Evolutionary conservation across 2,888 invertebrate species (phyloP), one percentile per base, ranked within the genome.

Genomic region (Lycaena phlaeas): DNA sequence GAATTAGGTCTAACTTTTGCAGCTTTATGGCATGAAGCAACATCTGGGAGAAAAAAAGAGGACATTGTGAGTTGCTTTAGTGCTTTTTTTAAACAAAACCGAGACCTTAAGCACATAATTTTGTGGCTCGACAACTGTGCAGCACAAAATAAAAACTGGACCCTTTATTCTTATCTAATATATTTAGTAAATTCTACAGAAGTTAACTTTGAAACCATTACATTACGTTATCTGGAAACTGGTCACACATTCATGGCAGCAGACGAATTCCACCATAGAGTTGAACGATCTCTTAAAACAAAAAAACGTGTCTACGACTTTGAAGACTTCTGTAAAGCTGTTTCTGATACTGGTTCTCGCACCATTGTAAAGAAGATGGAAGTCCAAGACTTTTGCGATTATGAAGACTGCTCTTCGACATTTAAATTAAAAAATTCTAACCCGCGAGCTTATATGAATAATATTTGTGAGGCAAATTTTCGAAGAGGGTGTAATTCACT

Each of bases 201-300:
- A 38, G 43, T 45, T 27, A 40, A 17, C 11, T 42, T 40, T 40
- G 47, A 42, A 42, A 30, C 9, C n/a, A 44, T 44, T 29, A 40
- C 38, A 27, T 40, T 48, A 22, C 40, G 40, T n/a, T 48, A 45
- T 22, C 38, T 48, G 4, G 43, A 48, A 18, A 41, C 40, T 41
- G 56, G 59, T 18, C 61, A 61, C 27, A 58, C 59, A 30, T 60
- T 56, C 28, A 62, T 59, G 55, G 51, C 55, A 36, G 56, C 58
- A n/a, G 62, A 62, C 44, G 50, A 52, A 36, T 60, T 63, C 42
- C 59, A 64, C 43, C 58, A 61, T 41, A 49, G 50, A 45, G 54
- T 62, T 9, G 57, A 28, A 51, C n/a, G n/a, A n/a, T n/a, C n/a
- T n/a, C n/a, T n/a, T n/a, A n/a, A n/a, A n/a, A n/a, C n/a, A n/a